Base-by-base conservation (phyloP, 2,888 invertebrate genomes). In the Parapristionchus giblindavisi region DNA sequence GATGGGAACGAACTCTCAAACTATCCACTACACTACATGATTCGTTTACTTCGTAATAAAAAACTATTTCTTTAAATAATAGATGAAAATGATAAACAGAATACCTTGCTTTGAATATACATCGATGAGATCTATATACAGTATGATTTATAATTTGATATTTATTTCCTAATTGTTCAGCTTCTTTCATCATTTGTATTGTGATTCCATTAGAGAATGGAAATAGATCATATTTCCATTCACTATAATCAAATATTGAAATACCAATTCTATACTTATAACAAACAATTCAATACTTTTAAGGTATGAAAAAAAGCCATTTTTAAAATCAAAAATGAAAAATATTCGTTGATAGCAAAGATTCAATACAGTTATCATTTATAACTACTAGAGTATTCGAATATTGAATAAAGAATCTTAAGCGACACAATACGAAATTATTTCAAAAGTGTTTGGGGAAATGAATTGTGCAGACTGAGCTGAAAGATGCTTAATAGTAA, bases 101-200 rank as follows among this genome's bases (percentile, higher is more conserved):
- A 14, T 24, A 72, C 72, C 72, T 72, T 11, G 58, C 43, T 11
- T 27, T 27, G 48, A 72, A 72, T n/a, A 48, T 48, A 32, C 72
- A 72, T 60, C 48, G 38, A 4, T 40, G 38, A 8, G 38, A n/a
- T 32, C 72, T 40, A 48, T 72, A 72, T 5, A 72, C 43, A 14
- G 72, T 72, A 48, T 72, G 72, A 24, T 72, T 72, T 24, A 72
- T 36, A 27, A 72, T 72, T 24, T 60, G 72, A 14, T 72, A 72
- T 21, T 60, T 58, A 24, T 72, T 72, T 5, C 58, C 72, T 17
- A 58, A 32, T 58, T 21, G 29, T 11, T 38, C 58, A 38, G 40
- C 38, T 61, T 61, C 38, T 27, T 21, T 24, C 61, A 61, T 61
- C 61, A 61, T 61, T 38, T 61, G 38, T 40, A 38, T 38, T 21